Percentiles rank a stretch among this genome's conserved stretches.
Conservation (phyloP, 2,888 invertebrate species). For the Troides oblongomaculatus region DNA sequence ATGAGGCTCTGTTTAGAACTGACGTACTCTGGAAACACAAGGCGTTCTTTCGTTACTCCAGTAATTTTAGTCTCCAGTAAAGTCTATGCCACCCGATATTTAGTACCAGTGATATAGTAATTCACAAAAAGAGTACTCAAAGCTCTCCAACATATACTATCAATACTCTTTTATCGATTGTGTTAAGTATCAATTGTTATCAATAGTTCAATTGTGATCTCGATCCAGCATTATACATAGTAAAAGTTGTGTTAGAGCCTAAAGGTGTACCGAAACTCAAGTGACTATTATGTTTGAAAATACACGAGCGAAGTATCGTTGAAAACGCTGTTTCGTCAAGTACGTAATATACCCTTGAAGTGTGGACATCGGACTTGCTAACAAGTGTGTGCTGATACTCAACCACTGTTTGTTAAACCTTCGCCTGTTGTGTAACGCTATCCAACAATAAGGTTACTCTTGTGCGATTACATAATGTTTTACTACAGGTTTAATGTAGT, state of each 20-base stretch:
- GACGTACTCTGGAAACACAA: too few relatives aligned
- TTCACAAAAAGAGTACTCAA: too few relatives aligned
- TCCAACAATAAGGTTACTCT: constrained; percentile 1
- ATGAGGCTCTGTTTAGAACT: too few relatives aligned
- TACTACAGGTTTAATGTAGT: background rate
- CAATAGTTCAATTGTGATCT: background rate
- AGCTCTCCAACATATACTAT: too few relatives aligned
- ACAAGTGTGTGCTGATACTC: constrained; percentile 20
- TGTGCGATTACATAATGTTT: background rate
- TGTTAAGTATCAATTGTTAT: background rate
- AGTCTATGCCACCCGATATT: too few relatives aligned
- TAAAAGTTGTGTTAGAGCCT: background rate
- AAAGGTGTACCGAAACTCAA: constrained; percentile 4
- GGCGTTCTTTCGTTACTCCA: too few relatives aligned
- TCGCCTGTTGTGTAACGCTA: constrained; percentile 1
- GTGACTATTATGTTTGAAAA: constrained; percentile 6
- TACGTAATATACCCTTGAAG: constrained; percentile 17
- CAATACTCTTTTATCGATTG: background rate
- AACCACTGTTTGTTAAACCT: constrained; percentile 14
- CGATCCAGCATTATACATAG: background rate
- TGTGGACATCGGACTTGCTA: constrained; percentile 9
- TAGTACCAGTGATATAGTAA: too few relatives aligned
- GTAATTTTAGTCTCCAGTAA: too few relatives aligned
- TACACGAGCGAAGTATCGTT: constrained; percentile 1
- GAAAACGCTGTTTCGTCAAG: constrained; percentile 20